Percentiles rank a stretch among this genome's conserved stretches.
Evolutionary conservation across 2,113 vertebrate species (phyloP).

Genomic region (Leucosticte australis): DNA sequence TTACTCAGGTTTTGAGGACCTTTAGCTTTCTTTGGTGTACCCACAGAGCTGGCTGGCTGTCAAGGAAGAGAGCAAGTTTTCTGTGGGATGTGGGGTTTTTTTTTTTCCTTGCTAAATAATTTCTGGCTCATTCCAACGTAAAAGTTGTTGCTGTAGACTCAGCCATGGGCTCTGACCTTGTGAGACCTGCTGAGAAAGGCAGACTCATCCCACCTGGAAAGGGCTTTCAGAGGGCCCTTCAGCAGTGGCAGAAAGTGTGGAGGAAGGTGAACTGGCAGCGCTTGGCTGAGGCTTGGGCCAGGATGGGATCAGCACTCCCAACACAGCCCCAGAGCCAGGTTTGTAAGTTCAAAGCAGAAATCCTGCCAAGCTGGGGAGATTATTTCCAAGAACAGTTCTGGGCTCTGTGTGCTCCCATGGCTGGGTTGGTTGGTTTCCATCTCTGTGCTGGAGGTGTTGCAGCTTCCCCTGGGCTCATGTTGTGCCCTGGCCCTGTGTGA

Average conservation of each 20-base stretch:
- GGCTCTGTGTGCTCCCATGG: neutral
- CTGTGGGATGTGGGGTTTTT: neutral
- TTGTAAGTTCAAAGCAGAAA: neutral
- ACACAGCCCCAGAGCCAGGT: neutral
- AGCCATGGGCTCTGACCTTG: neutral
- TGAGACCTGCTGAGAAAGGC: neutral
- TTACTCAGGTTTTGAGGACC: neutral
- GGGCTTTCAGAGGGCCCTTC: neutral
- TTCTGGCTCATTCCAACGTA: neutral
- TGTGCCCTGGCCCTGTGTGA: neutral
- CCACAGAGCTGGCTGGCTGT: neutral
- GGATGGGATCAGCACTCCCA: neutral
- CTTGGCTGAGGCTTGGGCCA: neutral
- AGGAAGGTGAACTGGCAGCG: neutral
- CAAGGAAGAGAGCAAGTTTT: neutral
- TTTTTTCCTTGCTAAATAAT: neutral
- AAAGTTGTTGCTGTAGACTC: neutral
- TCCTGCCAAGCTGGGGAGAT: neutral
- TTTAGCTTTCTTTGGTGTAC: neutral
- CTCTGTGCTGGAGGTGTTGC: neutral
- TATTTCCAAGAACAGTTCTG: neutral
- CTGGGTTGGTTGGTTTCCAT: neutral
- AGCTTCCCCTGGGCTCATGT: accelerated
- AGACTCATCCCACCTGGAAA: neutral
- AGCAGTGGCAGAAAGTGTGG: neutral